Conservation (phyloP, 2,888 invertebrate species). For the Xestia rhomboidea region DNA sequence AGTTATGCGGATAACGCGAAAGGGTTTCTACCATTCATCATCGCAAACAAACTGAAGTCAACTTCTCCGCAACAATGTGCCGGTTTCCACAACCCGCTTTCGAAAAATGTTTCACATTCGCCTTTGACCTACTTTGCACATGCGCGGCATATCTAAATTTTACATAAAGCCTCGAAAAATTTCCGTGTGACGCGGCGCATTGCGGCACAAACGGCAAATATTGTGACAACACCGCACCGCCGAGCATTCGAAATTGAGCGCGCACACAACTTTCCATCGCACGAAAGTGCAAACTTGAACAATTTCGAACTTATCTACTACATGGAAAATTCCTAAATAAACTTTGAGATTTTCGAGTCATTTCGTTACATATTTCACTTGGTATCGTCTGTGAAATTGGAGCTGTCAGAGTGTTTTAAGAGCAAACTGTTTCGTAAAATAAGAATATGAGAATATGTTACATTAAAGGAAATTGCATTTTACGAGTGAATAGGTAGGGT, state of each 20-base stretch:
- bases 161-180: constrained; percentile 74
- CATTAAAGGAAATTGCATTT: constrained; percentile 40
- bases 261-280: constrained; percentile 51
- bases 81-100: constrained; percentile 62
- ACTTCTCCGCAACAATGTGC: constrained; percentile 64
- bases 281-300: constrained; percentile 65
- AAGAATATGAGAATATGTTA: constrained; percentile 22
- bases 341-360: constrained; percentile 63
- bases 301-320: constrained; percentile 64
- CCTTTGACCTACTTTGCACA: constrained; percentile 69
- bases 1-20: constrained; percentile 55
- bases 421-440: constrained; percentile 19
- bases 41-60: constrained; percentile 64
- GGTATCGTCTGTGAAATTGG: constrained; percentile 38
- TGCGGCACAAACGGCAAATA: constrained; percentile 74
- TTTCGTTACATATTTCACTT: constrained; percentile 61
- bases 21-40: constrained; percentile 61
- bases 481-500: constrained; percentile 13
- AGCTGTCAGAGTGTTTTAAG: constrained; percentile 45
- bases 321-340: constrained; percentile 65
- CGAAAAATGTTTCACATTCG: constrained; percentile 63
- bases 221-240: constrained; percentile 71
- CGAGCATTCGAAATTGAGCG: constrained; percentile 66
- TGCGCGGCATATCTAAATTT: constrained; percentile 69
- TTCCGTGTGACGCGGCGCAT: constrained; percentile 74